These are phyloP conservation scores for Thecocarcelia acutangulata DNA, from an alignment of 2,888 invertebrate genomes.

Conservation along the genomic window DNA sequence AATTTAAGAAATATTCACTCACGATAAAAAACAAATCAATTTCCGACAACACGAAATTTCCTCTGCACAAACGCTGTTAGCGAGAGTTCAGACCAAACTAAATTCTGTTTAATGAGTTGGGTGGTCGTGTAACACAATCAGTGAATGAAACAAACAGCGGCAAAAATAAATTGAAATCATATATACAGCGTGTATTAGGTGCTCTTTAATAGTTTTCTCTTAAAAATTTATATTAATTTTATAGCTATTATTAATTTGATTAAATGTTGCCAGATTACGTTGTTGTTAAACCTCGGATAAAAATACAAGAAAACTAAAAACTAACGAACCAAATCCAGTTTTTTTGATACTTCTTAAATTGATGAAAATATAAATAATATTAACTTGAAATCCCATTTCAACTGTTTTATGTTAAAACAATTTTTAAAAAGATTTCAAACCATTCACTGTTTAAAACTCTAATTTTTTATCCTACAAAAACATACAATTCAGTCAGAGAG, in stretches of 20 bases:
- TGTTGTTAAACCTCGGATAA: not conserved
- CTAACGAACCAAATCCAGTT: not conserved
- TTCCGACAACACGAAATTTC: slow-evolving; percentile 36
- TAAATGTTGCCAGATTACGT: not conserved
- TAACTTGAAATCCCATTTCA: too few relatives aligned
- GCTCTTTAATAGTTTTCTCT: slow-evolving; percentile 43
- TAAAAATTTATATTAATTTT: slow-evolving; percentile 3
- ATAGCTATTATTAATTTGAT: slow-evolving; percentile 4
- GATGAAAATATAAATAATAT: too few relatives aligned
- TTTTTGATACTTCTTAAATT: too few relatives aligned
- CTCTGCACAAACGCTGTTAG: slow-evolving; percentile 56
- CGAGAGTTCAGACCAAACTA: slow-evolving; percentile 67
- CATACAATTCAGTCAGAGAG: too few relatives aligned
- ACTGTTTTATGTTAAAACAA: too few relatives aligned
- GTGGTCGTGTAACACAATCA: slow-evolving; percentile 48
- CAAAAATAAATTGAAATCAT: slow-evolving; percentile 31
- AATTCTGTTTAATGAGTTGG: slow-evolving; percentile 64
- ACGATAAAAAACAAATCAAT: slow-evolving; percentile 47
- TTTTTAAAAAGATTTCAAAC: too few relatives aligned
- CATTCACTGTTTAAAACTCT: too few relatives aligned
- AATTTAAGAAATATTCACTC: slow-evolving; percentile 49
- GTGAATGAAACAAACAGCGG: slow-evolving; percentile 1
- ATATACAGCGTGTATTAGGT: slow-evolving; percentile 29
- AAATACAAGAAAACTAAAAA: too few relatives aligned
- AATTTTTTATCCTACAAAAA: too few relatives aligned